phyloP scores from a whole-genome alignment of 23 tunicate species.

The Ciona savignyi region DNA sequence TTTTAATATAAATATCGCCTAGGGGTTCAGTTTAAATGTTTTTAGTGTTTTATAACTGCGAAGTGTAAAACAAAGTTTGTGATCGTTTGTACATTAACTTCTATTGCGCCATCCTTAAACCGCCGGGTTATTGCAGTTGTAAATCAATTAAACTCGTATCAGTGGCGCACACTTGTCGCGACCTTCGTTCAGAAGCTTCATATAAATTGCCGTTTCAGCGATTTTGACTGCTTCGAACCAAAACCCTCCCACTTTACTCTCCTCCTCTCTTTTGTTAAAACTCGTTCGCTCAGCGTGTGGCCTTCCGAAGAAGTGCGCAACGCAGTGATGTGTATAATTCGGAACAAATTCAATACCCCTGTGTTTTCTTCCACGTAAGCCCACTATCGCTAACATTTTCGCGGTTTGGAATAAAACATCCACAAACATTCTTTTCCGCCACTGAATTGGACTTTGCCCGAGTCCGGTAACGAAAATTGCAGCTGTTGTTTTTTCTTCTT shows the following conservation, averaged over 20 bases:
- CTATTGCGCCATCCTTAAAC: constrained; percentile 1
- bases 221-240: background rate
- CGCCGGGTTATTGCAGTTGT: background rate
- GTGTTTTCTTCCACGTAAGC: background rate
- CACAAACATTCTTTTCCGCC: background rate
- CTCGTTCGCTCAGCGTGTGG: background rate
- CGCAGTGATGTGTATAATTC: background rate
- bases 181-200: background rate
- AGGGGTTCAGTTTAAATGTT: no score
- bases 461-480: background rate
- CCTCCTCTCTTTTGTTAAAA: background rate
- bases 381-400: background rate
- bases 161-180: constrained; percentile 2
- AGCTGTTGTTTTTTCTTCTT: background rate
- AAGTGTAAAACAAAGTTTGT: background rate
- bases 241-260: background rate
- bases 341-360: background rate
- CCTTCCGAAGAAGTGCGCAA: background rate
- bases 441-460: background rate
- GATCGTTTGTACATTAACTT: background rate
- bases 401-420: no score
- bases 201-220: background rate
- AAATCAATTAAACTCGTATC: background rate
- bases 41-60: background rate
- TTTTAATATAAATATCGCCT: no score